phyloP scores from a whole-genome alignment of 2,797 vertebrate species.

The Lophotriccus pileatus region DNA sequence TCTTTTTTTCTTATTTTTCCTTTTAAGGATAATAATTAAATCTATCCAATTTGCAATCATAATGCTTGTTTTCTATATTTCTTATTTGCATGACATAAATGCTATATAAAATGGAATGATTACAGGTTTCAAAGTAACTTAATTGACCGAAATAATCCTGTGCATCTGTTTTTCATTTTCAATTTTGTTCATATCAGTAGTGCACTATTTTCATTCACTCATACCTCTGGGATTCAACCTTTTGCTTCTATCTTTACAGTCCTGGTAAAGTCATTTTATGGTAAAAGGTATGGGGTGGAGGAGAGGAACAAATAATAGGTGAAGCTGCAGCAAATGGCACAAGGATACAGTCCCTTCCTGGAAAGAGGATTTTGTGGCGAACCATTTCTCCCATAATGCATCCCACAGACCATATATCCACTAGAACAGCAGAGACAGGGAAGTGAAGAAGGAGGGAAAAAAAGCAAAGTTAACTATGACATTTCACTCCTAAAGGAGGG shows the following conservation, averaged over 20 bases:
- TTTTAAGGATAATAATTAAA: neutral
- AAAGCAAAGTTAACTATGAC: conserved; percentile 79
- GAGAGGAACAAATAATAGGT: conserved; percentile 58
- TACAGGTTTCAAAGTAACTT: neutral
- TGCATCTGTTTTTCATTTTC: conserved; percentile 30
- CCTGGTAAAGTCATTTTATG: conserved; percentile 49
- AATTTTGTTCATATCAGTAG: neutral
- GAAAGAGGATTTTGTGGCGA: conserved; percentile 99
- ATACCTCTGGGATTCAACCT: conserved; percentile 64
- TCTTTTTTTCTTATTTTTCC: neutral
- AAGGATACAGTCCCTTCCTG: conserved; percentile 99
- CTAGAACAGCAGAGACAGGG: conserved; percentile 85
- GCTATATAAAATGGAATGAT: neutral
- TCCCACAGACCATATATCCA: conserved; percentile 99
- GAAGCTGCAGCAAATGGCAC: conserved; percentile 85
- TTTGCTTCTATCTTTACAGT: conserved; percentile 74
- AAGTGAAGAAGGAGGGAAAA: conserved; percentile 74
- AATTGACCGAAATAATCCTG: neutral
- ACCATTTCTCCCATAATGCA: conserved; percentile 99
- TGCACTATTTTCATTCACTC: neutral
- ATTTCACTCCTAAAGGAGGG: conserved; percentile 70
- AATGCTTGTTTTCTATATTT: neutral
- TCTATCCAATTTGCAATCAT: neutral
- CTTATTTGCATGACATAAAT: neutral
- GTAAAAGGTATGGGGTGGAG: conserved; percentile 48